phyloP scores from a whole-genome alignment of 2,888 invertebrate genomes.

The Macrophya annulata region DNA sequence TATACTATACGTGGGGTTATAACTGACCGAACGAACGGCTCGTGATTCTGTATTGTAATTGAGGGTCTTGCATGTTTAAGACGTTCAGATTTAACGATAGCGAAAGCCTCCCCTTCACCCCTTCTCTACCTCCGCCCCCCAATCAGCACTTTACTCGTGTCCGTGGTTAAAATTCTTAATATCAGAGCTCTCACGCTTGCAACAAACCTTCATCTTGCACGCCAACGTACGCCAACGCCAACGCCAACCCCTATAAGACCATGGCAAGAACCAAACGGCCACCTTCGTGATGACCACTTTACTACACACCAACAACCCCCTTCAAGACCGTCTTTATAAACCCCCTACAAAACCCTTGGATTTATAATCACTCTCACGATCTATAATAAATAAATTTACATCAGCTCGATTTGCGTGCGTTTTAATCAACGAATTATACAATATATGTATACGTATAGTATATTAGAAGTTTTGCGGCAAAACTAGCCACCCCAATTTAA shows the following conservation, averaged over 20 bases:
- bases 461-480: no score
- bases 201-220: slow-evolving; percentile 39
- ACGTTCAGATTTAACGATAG: slow-evolving; percentile 44
- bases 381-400: slow-evolving; percentile 29
- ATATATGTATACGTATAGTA: no score
- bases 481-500: no score
- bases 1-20: neutral
- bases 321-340: neutral
- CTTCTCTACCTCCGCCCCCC: neutral
- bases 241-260: neutral
- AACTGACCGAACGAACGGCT: neutral
- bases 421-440: neutral
- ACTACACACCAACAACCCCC: slow-evolving; percentile 8
- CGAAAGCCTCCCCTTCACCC: neutral
- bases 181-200: slow-evolving; percentile 45
- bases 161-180: slow-evolving; percentile 34
- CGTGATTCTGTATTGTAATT: slow-evolving; percentile 34
- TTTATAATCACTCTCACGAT: slow-evolving; percentile 34
- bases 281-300: slow-evolving; percentile 44
- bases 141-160: slow-evolving; percentile 39
- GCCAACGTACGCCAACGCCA: slow-evolving; percentile 21
- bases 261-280: neutral
- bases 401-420: neutral
- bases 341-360: neutral
- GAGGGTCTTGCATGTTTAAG: slow-evolving; percentile 50